Evolutionary conservation across 2,888 invertebrate species (phyloP), one percentile per base, ranked within the genome.

Genomic region (Drosophila meridiana): DNA sequence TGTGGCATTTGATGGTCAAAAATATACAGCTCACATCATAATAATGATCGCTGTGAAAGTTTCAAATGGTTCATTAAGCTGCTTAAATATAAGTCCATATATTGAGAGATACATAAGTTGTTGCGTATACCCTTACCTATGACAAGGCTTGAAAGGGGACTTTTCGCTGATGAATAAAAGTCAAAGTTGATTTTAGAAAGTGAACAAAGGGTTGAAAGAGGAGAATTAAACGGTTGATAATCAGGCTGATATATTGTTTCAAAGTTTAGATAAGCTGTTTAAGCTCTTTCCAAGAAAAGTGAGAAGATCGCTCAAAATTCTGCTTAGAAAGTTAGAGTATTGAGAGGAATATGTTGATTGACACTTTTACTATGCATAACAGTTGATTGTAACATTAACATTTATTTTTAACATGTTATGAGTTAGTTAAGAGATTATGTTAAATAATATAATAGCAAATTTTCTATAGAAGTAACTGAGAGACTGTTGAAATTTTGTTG

Each of bases 41-140:
- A 85, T 87, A 73, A 89, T 86, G 87, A 89, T 85, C 71, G 75
- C 82, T 88, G 85, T 85, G 85, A 85, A 85, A 89, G 90, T 90
- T 89, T 76, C 76, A 74, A 84, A 87, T 84, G 85, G 80, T 84
- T 84, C 87, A 84, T 84, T 84, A 84, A 83, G 83, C 83, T 66
- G 89, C 83, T 83, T 89, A 87, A 72, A 80, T 88, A 70, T 72
- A 77, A 80, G 72, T 48, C 78, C 81, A 55, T 48, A 13, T 53
- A 63, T 66, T 63, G 58, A 52, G 53, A 43, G 55, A 40, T 47
- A 48, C 32, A 77, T 42, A 67, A 55, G 47, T 28, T 36, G 36
- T 45, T 62, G 9, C 62, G 62, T 30, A 69, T 77, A 69, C 76
- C 55, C 61, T 64, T 30, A 36, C 53, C 11, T 2, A 26, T 43